These are phyloP conservation scores for Megastigmus dorsalis DNA, from an alignment of 2,888 invertebrate species.

Conservation along the genomic window DNA sequence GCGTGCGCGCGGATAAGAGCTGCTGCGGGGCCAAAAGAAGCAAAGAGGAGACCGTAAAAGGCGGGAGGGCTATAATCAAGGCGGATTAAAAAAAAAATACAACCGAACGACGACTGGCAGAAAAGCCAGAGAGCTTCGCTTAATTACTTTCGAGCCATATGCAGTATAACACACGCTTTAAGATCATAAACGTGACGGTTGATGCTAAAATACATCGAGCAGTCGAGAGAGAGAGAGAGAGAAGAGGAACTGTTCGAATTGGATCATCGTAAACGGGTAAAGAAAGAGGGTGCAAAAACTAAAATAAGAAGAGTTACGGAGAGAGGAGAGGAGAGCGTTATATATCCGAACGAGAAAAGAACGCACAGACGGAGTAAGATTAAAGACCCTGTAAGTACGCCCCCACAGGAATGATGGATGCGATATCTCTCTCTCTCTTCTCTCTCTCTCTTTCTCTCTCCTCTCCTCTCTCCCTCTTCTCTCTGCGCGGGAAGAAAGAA, in stretches of 20 bases:
- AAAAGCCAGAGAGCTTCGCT: slow-evolving; percentile 17
- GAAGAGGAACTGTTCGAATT: too few relatives aligned
- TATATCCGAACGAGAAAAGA: slow-evolving; percentile 48
- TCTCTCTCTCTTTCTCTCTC: too few relatives aligned
- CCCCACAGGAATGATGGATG: slow-evolving; percentile 74
- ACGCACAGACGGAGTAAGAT: slow-evolving; percentile 68
- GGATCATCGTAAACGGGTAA: too few relatives aligned
- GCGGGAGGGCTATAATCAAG: slow-evolving; percentile 25
- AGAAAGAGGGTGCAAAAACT: slow-evolving; percentile 28
- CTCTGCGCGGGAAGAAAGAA: slow-evolving; percentile 52
- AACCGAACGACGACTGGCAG: slow-evolving; percentile 12
- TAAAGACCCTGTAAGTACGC: slow-evolving; percentile 73
- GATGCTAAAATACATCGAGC: slow-evolving; percentile 28
- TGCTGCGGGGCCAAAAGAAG: too few relatives aligned
- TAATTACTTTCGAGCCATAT: slow-evolving; percentile 42
- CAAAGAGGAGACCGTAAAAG: too few relatives aligned
- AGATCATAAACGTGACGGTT: slow-evolving; percentile 42
- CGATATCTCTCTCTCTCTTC: slow-evolving; percentile 64
- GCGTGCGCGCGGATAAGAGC: too few relatives aligned
- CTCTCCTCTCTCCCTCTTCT: too few relatives aligned
- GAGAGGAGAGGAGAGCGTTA: too few relatives aligned
- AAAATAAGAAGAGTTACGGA: slow-evolving; percentile 14
- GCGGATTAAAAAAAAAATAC: slow-evolving; percentile 21
- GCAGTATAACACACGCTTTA: slow-evolving; percentile 18
- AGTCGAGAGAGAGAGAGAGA: neutral